These are phyloP conservation scores for Plusia festucae DNA, from an alignment of 2,888 invertebrate species.

Conservation along the genomic window DNA sequence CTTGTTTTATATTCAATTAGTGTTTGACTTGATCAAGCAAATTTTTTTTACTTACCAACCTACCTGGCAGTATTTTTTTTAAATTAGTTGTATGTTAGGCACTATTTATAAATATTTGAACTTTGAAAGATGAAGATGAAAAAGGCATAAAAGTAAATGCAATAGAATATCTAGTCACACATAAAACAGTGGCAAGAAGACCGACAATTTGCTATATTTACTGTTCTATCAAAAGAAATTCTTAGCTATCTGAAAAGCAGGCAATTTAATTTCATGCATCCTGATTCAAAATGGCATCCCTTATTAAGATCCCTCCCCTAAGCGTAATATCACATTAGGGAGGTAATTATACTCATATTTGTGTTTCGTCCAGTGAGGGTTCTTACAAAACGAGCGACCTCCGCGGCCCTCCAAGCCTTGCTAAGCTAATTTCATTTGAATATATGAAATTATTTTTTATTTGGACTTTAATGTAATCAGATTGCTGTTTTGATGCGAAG, in stretches of 20 bases:
- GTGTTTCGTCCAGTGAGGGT: slow-evolving; percentile 65
- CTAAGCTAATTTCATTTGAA: slow-evolving; percentile 55
- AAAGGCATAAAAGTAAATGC: too few relatives aligned
- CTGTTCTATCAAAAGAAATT: slow-evolving; percentile 40
- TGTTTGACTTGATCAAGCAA: too few relatives aligned
- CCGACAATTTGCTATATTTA: slow-evolving; percentile 9
- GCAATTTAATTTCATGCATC: slow-evolving; percentile 64
- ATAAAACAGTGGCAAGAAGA: slow-evolving; percentile 10
- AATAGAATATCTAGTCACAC: not conserved
- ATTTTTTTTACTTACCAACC: too few relatives aligned
- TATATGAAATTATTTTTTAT: slow-evolving; percentile 38
- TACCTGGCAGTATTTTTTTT: too few relatives aligned
- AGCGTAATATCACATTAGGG: slow-evolving; percentile 74
- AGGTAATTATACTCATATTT: slow-evolving; percentile 78
- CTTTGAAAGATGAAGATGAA: too few relatives aligned
- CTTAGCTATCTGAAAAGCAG: slow-evolving; percentile 55
- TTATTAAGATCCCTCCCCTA: slow-evolving; percentile 56
- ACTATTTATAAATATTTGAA: too few relatives aligned
- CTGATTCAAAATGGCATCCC: slow-evolving; percentile 55
- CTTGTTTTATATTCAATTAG: too few relatives aligned
- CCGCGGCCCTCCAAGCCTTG: slow-evolving; percentile 43
- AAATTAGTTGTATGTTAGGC: too few relatives aligned
- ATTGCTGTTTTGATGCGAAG: not conserved
- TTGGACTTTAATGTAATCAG: slow-evolving; percentile 24
- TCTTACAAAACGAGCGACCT: slow-evolving; percentile 59